Percentiles rank a stretch among this genome's conserved stretches.
These are phyloP conservation scores for Ceratosolen fusciceps DNA, from an alignment of 1,140 invertebrate species.

Conservation along the genomic window DNA sequence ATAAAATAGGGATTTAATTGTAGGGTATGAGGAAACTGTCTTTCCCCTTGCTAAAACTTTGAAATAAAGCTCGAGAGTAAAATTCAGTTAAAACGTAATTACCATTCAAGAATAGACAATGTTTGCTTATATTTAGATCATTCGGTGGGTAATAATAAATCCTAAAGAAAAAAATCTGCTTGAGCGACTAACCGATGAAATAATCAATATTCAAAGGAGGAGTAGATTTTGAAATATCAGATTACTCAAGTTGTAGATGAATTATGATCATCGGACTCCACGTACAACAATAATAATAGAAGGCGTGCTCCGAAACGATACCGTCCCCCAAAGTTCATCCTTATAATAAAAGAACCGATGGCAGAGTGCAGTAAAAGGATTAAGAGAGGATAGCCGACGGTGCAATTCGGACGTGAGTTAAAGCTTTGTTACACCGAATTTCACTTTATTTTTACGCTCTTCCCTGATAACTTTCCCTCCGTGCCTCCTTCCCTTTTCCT, in stretches of 20 bases:
- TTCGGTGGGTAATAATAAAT: no score
- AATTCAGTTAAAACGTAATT: no score
- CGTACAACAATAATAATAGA: background rate
- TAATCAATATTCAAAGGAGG: background rate
- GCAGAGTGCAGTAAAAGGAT: conserved; percentile 18
- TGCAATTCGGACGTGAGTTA: conserved; percentile 3
- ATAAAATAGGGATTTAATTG: no score
- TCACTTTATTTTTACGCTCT: conserved; percentile 34
- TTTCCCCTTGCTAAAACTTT: no score
- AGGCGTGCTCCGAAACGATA: background rate
- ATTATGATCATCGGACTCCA: background rate
- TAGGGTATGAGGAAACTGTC: no score
- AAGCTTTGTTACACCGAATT: conserved; percentile 20
- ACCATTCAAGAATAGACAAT: no score
- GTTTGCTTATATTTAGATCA: no score
- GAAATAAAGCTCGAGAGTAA: no score
- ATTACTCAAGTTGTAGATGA: background rate
- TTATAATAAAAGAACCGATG: conserved; percentile 4
- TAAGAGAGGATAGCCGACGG: conserved; percentile 3
- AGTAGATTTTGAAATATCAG: background rate
- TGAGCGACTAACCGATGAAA: background rate
- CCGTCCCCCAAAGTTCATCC: background rate
- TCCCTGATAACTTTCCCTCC: background rate
- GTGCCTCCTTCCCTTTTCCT: background rate
- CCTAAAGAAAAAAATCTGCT: no score